Evolutionary conservation across 1,140 invertebrate genomes (phyloP).

Genomic region (Nasonia vitripennis): DNA sequence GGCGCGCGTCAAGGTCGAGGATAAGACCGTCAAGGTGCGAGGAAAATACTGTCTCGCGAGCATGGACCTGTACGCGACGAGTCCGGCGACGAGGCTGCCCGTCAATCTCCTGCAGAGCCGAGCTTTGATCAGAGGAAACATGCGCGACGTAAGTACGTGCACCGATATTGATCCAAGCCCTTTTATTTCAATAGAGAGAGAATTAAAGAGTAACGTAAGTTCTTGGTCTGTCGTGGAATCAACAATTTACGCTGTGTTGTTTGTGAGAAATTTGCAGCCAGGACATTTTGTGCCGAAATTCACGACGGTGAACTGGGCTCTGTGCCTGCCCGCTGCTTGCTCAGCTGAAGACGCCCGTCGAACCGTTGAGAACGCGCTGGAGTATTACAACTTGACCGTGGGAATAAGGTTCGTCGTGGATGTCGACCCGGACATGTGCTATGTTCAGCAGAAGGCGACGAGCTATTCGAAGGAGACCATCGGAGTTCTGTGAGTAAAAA

Average conservation of each 20-base stretch:
- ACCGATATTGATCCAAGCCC: neutral
- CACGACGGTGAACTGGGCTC: constrained; percentile 81
- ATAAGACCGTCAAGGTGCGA: constrained; percentile 76
- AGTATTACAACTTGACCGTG: constrained; percentile 76
- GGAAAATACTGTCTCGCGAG: constrained; percentile 82
- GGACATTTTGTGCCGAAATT: constrained; percentile 83
- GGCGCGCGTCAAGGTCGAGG: constrained; percentile 75
- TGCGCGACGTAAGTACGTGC: constrained; percentile 78
- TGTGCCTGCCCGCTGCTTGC: constrained; percentile 81
- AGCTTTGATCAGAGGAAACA: constrained; percentile 77
- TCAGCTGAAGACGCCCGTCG: constrained; percentile 76
- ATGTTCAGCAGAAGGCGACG: constrained; percentile 71
- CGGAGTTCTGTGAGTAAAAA: constrained; percentile 67
- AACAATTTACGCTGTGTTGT: neutral
- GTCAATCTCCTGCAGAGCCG: constrained; percentile 79
- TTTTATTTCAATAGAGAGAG: too few species aligned
- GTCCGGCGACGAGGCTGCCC: constrained; percentile 75
- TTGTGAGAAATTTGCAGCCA: constrained; percentile 72
- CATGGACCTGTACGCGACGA: constrained; percentile 77
- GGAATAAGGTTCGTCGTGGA: constrained; percentile 77
- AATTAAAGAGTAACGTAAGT: too few species aligned
- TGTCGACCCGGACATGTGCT: constrained; percentile 78
- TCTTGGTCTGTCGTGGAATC: too few species aligned
- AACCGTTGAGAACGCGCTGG: constrained; percentile 76
- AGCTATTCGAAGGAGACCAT: constrained; percentile 71